Evolutionary conservation across 2,113 vertebrate genomes (phyloP).

Genomic region (Pteropus alecto): DNA sequence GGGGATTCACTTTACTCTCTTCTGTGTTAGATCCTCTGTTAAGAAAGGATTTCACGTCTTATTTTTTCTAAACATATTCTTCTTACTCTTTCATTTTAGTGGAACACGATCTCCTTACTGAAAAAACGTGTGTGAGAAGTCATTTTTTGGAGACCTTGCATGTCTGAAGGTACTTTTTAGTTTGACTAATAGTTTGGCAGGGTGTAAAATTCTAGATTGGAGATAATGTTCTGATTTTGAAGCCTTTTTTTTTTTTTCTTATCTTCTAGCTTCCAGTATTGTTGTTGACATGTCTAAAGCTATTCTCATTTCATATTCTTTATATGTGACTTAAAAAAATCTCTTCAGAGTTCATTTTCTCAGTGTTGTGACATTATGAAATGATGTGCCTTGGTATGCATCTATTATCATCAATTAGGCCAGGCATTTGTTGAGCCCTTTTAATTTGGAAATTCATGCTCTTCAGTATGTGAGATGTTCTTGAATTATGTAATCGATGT

Average conservation of each 20-base stretch:
- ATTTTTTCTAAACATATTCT: background rate
- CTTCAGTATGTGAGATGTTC: constrained; percentile 37
- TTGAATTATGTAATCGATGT: constrained; percentile 3
- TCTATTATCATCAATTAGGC: constrained; percentile 25
- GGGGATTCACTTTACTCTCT: background rate
- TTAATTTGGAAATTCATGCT: constrained; percentile 38
- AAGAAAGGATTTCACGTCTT: background rate
- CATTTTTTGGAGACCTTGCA: background rate
- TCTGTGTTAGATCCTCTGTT: background rate
- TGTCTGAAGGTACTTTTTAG: background rate
- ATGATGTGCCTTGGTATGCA: background rate
- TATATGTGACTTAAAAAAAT: background rate
- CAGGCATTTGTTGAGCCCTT: background rate
- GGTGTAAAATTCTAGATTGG: constrained; percentile 19
- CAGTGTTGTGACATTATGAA: background rate
- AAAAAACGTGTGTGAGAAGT: background rate
- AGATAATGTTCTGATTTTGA: background rate
- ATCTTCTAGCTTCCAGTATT: background rate
- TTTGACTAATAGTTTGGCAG: constrained; percentile 3
- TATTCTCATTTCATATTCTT: background rate
- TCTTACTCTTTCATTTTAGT: background rate
- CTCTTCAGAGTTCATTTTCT: background rate
- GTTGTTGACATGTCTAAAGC: background rate
- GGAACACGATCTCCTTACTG: background rate
- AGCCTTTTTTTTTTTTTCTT: background rate